phyloP scores from a whole-genome alignment of 2,797 vertebrate species.

The Paedocypris micromegethes region DNA sequence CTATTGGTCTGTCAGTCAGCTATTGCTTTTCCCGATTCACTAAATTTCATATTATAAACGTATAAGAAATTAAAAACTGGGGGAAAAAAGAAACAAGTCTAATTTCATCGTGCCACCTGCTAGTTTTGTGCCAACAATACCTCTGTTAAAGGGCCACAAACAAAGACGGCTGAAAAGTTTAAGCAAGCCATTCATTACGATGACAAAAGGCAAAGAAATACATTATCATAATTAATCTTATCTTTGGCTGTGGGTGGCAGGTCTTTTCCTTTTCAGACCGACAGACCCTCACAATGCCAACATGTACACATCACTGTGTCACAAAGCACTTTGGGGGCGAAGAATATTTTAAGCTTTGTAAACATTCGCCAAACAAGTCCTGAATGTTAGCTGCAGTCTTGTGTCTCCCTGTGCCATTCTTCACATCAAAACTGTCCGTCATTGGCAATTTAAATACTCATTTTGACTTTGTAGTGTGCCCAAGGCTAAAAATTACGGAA shows the following conservation, averaged over 20 bases:
- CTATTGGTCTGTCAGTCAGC: no score
- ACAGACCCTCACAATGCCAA: conserved; percentile 68
- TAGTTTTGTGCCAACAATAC: conserved; percentile 79
- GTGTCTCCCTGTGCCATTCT: conserved; percentile 40
- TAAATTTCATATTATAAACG: no score
- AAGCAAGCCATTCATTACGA: conserved; percentile 88
- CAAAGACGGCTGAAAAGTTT: conserved; percentile 83
- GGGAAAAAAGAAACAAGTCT: conserved; percentile 55
- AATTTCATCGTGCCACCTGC: conserved; percentile 84
- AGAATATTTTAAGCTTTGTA: conserved; percentile 68
- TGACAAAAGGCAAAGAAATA: conserved; percentile 92
- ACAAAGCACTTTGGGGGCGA: conserved; percentile 58
- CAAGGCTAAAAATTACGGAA: neutral
- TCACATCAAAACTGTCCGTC: conserved; percentile 33
- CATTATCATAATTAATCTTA: conserved; percentile 97
- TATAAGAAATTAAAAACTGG: neutral
- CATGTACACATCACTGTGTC: conserved; percentile 65
- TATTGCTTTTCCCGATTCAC: no score
- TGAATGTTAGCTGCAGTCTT: conserved; percentile 43
- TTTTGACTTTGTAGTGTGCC: conserved; percentile 24
- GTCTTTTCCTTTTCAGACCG: conserved; percentile 67
- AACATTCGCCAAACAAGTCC: conserved; percentile 58
- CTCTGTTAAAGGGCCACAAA: conserved; percentile 80
- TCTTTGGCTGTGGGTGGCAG: conserved; percentile 89
- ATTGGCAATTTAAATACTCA: conserved; percentile 36